A percentile compares a stretch with the other conserved stretches of the same genome.
These are phyloP conservation scores for Masnerella sp. DNA, from an alignment of 2,888 invertebrate species.

Conservation along the genomic window DNA sequence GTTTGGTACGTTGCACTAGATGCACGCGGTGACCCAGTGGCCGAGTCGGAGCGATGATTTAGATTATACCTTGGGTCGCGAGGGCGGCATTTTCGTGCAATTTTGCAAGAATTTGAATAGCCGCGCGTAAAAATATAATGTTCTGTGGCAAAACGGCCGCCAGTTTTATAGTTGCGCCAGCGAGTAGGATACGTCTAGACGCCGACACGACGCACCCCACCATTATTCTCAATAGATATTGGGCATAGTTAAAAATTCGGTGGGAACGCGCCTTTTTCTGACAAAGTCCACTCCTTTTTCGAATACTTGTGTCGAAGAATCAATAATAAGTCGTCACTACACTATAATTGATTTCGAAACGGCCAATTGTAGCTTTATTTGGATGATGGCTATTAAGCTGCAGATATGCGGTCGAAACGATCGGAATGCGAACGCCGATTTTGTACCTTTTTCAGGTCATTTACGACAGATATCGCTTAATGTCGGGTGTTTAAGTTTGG, in stretches of 20 bases:
- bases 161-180: conserved; percentile 65
- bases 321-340: conserved; percentile 44
- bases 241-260: conserved; percentile 62
- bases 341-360: conserved; percentile 48
- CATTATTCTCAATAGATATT: conserved; percentile 65
- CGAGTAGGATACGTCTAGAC: conserved; percentile 72
- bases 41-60: conserved; percentile 65
- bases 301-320: conserved; percentile 31
- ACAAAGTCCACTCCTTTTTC: conserved; percentile 32
- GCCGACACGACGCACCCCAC: conserved; percentile 65
- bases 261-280: conserved; percentile 63
- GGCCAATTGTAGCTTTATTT: conserved; percentile 27
- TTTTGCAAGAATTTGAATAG: conserved; percentile 77
- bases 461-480: too few relatives aligned
- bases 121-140: conserved; percentile 75
- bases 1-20: conserved; percentile 51
- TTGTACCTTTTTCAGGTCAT: too few relatives aligned
- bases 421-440: not conserved
- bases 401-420: conserved; percentile 1
- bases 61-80: conserved; percentile 63
- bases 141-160: conserved; percentile 65
- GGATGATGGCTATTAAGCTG: conserved; percentile 27
- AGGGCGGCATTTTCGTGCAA: conserved; percentile 71
- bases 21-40: conserved; percentile 71
- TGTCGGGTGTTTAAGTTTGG: too few relatives aligned